Conservation (phyloP, 2,888 invertebrate species). For the Marronus borbonicus region DNA sequence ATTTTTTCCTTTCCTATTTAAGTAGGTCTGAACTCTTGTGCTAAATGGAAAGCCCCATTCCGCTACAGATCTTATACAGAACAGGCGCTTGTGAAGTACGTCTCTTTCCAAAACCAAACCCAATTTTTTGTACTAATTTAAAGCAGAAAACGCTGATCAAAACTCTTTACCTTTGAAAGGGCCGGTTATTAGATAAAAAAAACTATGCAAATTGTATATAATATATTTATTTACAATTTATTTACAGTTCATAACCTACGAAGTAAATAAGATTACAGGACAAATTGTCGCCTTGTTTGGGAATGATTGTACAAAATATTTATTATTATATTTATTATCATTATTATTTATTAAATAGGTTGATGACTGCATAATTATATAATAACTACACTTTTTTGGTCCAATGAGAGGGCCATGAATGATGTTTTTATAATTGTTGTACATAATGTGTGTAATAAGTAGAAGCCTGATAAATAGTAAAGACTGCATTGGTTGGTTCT, state of each 20-base stretch:
- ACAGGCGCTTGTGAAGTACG: too few species aligned
- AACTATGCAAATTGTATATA: conserved; percentile 18
- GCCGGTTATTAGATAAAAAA: neutral
- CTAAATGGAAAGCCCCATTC: too few species aligned
- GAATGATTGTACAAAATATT: conserved; percentile 56
- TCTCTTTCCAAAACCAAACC: too few species aligned
- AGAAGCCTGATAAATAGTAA: too few species aligned
- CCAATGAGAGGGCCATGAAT: conserved; percentile 37
- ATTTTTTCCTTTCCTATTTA: too few species aligned
- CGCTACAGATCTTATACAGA: too few species aligned
- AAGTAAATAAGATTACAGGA: conserved; percentile 51
- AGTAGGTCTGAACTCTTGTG: too few species aligned
- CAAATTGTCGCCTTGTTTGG: conserved; percentile 52
- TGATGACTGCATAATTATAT: conserved; percentile 50
- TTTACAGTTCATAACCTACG: conserved; percentile 56
- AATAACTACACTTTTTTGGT: conserved; percentile 50
- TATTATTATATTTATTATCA: conserved; percentile 25
- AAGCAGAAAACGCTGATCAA: too few species aligned
- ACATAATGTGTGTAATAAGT: conserved; percentile 9
- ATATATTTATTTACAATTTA: conserved; percentile 56
- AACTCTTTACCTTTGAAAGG: too few species aligned
- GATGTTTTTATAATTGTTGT: conserved; percentile 16
- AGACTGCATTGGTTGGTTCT: too few species aligned
- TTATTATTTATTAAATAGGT: conserved; percentile 38
- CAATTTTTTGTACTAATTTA: too few species aligned